Evolutionary conservation across 2,113 vertebrate genomes (phyloP), one percentile per base, ranked within the genome.

Genomic region (Saguinus imperator): DNA sequence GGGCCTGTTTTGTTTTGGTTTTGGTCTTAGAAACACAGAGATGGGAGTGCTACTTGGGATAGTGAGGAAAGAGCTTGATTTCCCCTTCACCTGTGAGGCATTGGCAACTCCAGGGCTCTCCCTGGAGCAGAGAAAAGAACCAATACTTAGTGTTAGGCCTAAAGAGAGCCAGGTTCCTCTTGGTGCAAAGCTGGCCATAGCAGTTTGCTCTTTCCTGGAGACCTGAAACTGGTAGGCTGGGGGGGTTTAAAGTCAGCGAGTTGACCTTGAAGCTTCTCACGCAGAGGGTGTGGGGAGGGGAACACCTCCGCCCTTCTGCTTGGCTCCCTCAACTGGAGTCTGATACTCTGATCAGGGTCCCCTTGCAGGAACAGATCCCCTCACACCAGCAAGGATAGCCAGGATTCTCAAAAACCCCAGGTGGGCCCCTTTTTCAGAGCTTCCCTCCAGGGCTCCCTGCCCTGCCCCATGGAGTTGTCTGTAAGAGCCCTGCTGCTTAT

Each of bases 401-500:
- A 43, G 25, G 75, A 64, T n/a, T 29, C 91, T 72, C 20, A 16
- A 27, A 72, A 40, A 3, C 35, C 27, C 14, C 72, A 43, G 50
- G 80, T 12, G 3, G 55, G n/a, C 73, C 16, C 3, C 6, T 27
- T 1, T 43, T 40, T 6, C 3, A 6, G 68, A 10, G 55, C 32
- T 25, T 9, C 14, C 55, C 37, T 66, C 68, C 20, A 2, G 70
- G 68, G 17, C 6, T 55, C 48, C 29, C 35, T 40, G n/a, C 29
- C 72, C 64, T 27, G 37, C 45, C 73, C 40, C 0, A 43, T 23
- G n/a, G 50, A 40, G 48, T 8, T 0, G 32, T 23, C 79, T 17
- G 9, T 43, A 25, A 20, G 25, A n/a, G 18, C 11, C 43, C 32
- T 50, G 61, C 10, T 0, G 0, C 6, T 37, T 32, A 0, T 72